Percentiles rank a stretch among this genome's conserved stretches.
phyloP scores from a whole-genome alignment of 2,888 invertebrate species.

The Drosophila setosimentum region DNA sequence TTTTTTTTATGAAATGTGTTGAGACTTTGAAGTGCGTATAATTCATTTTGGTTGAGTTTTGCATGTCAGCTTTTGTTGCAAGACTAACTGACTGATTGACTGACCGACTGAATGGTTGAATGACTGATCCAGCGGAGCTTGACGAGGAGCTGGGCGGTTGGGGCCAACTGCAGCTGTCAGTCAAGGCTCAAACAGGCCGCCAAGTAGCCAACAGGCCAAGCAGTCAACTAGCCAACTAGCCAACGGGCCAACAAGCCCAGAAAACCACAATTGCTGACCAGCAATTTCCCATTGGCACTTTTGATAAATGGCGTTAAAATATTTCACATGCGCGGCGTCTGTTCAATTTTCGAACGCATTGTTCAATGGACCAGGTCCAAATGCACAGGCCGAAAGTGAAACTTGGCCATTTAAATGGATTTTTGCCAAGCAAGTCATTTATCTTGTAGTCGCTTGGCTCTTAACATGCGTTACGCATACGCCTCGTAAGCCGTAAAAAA shows the following conservation, averaged over 20 bases:
- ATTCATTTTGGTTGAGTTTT: constrained; percentile 66
- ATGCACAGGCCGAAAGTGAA: constrained; percentile 39
- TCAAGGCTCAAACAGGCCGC: constrained; percentile 59
- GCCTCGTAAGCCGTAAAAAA: constrained; percentile 19
- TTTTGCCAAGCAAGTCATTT: constrained; percentile 24
- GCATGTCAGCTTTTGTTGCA: constrained; percentile 35
- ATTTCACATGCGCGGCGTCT: constrained; percentile 62
- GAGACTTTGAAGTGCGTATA: constrained; percentile 76
- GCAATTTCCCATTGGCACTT: constrained; percentile 59
- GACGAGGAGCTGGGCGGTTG: constrained; percentile 35
- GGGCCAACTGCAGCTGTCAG: constrained; percentile 55
- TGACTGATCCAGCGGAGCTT: constrained; percentile 35
- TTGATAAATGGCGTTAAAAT: constrained; percentile 79
- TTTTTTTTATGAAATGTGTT: constrained; percentile 62
- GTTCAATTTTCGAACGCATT: constrained; percentile 57
- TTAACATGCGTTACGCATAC: constrained; percentile 49
- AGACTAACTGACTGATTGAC: constrained; percentile 43
- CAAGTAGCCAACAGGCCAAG: constrained; percentile 47
- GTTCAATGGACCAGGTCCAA: constrained; percentile 34
- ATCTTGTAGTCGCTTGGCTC: constrained; percentile 29
- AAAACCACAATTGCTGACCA: constrained; percentile 30
- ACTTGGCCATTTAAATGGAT: constrained; percentile 35
- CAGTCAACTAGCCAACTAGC: constrained; percentile 8
- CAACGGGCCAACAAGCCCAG: constrained; percentile 11
- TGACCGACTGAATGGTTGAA: constrained; percentile 32